These are phyloP conservation scores for Sander lucioperca DNA, from an alignment of 2,113 vertebrate species.

Conservation along the genomic window DNA sequence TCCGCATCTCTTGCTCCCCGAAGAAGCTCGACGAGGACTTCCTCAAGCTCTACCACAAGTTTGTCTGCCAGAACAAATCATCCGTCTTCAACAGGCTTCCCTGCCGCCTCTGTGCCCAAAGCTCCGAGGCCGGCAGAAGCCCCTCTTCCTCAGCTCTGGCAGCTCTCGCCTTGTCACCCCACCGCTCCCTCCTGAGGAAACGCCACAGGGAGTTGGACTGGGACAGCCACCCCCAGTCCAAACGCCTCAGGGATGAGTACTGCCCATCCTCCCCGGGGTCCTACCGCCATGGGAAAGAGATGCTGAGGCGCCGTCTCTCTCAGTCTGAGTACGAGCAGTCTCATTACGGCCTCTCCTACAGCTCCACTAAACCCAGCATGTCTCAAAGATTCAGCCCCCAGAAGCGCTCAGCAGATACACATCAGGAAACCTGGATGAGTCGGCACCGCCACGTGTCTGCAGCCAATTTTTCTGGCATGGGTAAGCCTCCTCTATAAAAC, in stretches of 20 bases:
- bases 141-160: conserved; percentile 59
- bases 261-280: conserved; percentile 59
- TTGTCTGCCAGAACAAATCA: conserved; percentile 71
- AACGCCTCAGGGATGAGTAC: conserved; percentile 66
- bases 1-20: rapidly evolving
- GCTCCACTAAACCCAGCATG: conserved; percentile 27
- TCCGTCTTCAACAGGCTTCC: conserved; percentile 5
- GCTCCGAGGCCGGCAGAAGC: conserved; percentile 9
- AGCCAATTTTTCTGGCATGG: background rate
- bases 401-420: conserved; percentile 15
- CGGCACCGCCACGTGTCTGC: background rate
- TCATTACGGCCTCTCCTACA: background rate
- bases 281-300: conserved; percentile 34
- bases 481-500: conserved; percentile 15
- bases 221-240: conserved; percentile 55
- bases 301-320: conserved; percentile 17
- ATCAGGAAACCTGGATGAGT: conserved; percentile 24
- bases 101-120: conserved; percentile 65
- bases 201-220: conserved; percentile 63
- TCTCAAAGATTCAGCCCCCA: conserved; percentile 26
- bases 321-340: background rate
- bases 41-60: conserved; percentile 77
- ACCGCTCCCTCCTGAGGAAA: conserved; percentile 72
- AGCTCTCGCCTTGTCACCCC: conserved; percentile 81
- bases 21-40: conserved; percentile 76